Base-by-base conservation (phyloP, 2,888 invertebrate genomes). In the Philereme transversata region DNA sequence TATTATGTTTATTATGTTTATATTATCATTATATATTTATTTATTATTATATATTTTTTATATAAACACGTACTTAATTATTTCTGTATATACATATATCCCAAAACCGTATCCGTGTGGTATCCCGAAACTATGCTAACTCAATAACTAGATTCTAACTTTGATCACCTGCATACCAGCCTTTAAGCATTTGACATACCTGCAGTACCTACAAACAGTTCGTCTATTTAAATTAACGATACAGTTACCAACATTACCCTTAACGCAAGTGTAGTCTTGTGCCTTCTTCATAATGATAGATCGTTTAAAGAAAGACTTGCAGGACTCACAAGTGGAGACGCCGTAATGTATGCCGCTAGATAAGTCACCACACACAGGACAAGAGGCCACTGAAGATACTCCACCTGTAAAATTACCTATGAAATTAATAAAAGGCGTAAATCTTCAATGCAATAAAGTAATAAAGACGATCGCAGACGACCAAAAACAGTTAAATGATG, bases 231-330 rank as follows among this genome's bases (percentile, higher is more conserved):
- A 49, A 35, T 71, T 76, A 3, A 88, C 71, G 0, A 35, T 9
- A 45, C 88, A 87, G 0, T 46, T 44, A 9, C 61, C 51, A 0
- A 48, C 51, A 0, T 46, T 51, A 0, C 41, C 40, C 0, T 41
- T 54, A 5, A 50, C 65, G 53, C 88, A 88, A 0, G 4, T n/a
- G 56, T 86, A 88, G 0, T 65, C 62, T 0, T 62, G n/a, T 0
- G 76, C 69, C 35, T 79, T 82, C 4, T 76, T 65, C 33, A 74
- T 58, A 38, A 81, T 77, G 0, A 83, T 49, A 0, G 85, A 79
- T 44, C 84, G 65, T 58, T 79, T 82, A 71, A 85, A 85, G 69
- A 85, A 85, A 0, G 75, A 73, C 51, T 81, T 84, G 73, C 85
- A 85, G 3, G 85, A 82, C 34, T 83, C 85, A 41, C 85, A 85